These are phyloP conservation scores for Nyctereutes procyonoides DNA, from an alignment of 2,113 vertebrate genomes.

Conservation along the genomic window DNA sequence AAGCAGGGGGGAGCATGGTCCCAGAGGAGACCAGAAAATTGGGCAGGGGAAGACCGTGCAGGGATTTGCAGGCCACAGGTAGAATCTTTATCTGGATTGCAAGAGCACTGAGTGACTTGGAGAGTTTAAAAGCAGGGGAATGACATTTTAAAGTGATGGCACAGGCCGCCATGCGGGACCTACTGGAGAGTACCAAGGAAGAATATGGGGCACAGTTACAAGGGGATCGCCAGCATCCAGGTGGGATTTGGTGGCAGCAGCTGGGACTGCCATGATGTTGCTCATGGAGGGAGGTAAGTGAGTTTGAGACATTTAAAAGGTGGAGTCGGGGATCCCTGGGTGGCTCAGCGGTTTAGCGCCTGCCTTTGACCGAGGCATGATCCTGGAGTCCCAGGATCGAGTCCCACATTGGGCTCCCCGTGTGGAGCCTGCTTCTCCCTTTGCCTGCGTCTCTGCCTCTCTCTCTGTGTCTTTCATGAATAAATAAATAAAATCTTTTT, in stretches of 20 bases:
- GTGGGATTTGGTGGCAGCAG: fast-evolving
- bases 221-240: neutral
- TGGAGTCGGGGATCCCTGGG: neutral
- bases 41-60: neutral
- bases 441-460: no score
- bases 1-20: neutral
- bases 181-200: neutral
- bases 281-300: neutral
- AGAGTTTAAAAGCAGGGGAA: neutral
- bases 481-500: no score
- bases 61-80: neutral
- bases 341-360: no score
- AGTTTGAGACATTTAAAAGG: neutral
- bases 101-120: neutral
- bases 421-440: no score
- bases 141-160: neutral
- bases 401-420: no score
- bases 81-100: neutral
- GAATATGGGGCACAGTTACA: fast-evolving
- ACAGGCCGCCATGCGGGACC: neutral
- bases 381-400: no score
- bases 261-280: no score
- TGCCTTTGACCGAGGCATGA: no score
- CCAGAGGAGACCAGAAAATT: neutral
- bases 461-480: no score